phyloP scores from a whole-genome alignment of 2,888 invertebrate genomes.

The Aphrophora alni region DNA sequence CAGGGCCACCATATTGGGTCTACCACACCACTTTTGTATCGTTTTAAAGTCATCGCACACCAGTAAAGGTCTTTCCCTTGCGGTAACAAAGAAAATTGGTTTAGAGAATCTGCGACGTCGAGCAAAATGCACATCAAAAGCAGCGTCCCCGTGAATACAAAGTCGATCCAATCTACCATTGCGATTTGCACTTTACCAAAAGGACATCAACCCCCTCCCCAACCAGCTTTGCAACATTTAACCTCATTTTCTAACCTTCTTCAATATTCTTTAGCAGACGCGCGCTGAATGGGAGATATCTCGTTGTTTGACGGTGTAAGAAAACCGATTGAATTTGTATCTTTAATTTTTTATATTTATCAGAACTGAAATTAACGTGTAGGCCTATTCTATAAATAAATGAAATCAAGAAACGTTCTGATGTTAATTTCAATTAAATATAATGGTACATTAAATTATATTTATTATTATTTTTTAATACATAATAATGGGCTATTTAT shows the following conservation, averaged over 20 bases:
- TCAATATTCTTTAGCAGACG: neutral
- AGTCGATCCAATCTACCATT: neutral
- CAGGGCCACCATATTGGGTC: neutral
- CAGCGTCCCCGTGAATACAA: neutral
- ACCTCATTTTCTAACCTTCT: neutral
- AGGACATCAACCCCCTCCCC: neutral
- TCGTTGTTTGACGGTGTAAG: no score
- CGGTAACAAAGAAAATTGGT: constrained; percentile 25
- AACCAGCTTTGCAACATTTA: neutral
- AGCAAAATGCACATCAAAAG: constrained; percentile 33
- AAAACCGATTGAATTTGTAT: no score
- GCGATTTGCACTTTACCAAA: neutral
- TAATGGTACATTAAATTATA: no score
- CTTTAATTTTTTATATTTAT: no score
- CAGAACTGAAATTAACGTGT: no score
- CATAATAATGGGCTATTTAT: no score
- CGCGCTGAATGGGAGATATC: neutral
- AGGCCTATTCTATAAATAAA: no score
- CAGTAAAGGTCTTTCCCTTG: neutral
- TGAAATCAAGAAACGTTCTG: no score
- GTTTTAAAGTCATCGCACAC: neutral
- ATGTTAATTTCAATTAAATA: no score
- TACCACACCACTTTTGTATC: neutral
- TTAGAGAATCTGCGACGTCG: constrained; percentile 9
- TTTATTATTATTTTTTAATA: no score